Percentiles rank a stretch among this genome's conserved stretches.
Conservation (phyloP, 2,888 invertebrate species). For the Agriopis aurantiaria region DNA sequence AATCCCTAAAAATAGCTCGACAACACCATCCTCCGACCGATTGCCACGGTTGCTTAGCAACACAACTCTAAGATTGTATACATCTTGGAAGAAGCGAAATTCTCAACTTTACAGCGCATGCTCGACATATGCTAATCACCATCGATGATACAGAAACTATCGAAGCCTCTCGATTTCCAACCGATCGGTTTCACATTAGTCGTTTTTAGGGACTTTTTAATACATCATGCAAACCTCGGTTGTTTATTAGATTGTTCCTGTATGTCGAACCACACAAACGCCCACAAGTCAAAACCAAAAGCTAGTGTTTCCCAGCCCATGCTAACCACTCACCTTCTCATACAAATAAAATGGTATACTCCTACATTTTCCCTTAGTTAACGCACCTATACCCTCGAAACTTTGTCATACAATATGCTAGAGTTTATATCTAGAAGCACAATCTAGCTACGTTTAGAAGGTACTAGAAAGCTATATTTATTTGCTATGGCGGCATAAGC, state of each 20-base stretch:
- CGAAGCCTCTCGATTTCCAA: slow-evolving; percentile 66
- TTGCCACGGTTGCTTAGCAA: slow-evolving; percentile 69
- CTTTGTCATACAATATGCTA: slow-evolving; percentile 36
- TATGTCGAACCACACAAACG: slow-evolving; percentile 62
- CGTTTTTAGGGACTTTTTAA: slow-evolving; percentile 63
- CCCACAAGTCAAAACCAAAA: slow-evolving; percentile 81
- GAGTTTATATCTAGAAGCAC: slow-evolving; percentile 48
- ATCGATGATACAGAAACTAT: slow-evolving; percentile 70
- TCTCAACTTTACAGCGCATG: slow-evolving; percentile 85
- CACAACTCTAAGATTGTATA: slow-evolving; percentile 53
- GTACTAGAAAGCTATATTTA: slow-evolving; percentile 49
- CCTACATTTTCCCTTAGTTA: slow-evolving; percentile 32
- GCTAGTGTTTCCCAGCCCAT: slow-evolving; percentile 78
- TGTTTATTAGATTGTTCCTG: slow-evolving; percentile 45
- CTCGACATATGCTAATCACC: slow-evolving; percentile 78
- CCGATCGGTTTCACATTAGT: slow-evolving; percentile 58
- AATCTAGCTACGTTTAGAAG: slow-evolving; percentile 45
- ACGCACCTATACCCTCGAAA: slow-evolving; percentile 33
- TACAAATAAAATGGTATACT: slow-evolving; percentile 12
- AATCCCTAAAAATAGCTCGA: slow-evolving; percentile 62
- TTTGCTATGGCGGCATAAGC: slow-evolving; percentile 59
- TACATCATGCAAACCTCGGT: slow-evolving; percentile 65
- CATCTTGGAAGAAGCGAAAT: slow-evolving; percentile 79
- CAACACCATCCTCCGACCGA: slow-evolving; percentile 85
- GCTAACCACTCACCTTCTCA: slow-evolving; percentile 71